phyloP scores from a whole-genome alignment of 2,113 vertebrate genomes.

The Ahaetulla prasina region DNA sequence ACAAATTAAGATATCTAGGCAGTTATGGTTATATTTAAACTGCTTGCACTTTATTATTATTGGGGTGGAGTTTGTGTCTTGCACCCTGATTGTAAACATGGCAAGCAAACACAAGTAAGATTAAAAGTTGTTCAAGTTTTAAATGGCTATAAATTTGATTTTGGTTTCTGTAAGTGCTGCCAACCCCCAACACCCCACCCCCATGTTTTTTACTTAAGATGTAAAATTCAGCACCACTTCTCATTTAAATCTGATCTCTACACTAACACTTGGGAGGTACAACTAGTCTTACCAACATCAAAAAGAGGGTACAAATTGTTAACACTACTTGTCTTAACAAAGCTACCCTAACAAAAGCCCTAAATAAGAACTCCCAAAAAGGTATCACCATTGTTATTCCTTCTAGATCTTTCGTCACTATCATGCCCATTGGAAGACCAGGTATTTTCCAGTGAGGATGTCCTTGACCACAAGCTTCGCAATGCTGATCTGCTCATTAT shows the following conservation, averaged over 20 bases:
- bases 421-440: background rate
- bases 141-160: background rate
- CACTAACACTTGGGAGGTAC: background rate
- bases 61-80: background rate
- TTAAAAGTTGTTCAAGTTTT: background rate
- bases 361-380: background rate
- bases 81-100: background rate
- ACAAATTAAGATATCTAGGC: background rate
- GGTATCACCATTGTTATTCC: background rate
- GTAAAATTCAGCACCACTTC: background rate
- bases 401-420: background rate
- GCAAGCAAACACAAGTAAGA: background rate
- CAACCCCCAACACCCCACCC: rapidly evolving
- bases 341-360: background rate
- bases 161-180: background rate
- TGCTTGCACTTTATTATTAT: background rate
- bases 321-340: background rate
- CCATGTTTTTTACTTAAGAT: background rate
- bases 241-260: background rate
- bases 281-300: background rate
- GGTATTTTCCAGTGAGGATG: background rate
- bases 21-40: background rate
- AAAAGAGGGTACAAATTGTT: background rate
- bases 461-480: background rate
- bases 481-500: background rate